These are phyloP conservation scores for Grus americana DNA, from an alignment of 2,113 vertebrate genomes.

Conservation along the genomic window DNA sequence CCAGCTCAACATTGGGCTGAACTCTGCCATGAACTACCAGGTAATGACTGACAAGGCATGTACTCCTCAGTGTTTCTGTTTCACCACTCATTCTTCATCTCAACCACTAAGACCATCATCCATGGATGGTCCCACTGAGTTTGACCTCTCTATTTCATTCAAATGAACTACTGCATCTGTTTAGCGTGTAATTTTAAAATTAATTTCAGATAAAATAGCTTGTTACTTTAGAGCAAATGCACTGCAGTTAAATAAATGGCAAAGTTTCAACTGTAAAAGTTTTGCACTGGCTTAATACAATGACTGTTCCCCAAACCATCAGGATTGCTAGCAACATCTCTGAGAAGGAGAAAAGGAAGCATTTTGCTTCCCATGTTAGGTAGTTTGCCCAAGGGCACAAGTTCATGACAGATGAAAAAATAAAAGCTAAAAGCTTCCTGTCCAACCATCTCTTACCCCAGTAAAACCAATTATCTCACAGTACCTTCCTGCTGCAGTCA, in stretches of 20 bases:
- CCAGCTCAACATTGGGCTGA: neutral
- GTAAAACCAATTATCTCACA: neutral
- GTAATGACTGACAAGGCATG: rapidly evolving
- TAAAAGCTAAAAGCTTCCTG: neutral
- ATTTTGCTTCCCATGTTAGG: neutral
- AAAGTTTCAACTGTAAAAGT: neutral
- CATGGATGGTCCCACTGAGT: neutral
- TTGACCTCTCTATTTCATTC: neutral
- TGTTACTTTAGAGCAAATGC: neutral
- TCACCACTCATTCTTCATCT: neutral
- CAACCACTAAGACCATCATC: neutral
- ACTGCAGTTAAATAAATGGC: neutral
- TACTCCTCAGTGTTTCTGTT: neutral
- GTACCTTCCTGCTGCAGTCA: neutral
- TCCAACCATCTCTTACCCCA: neutral
- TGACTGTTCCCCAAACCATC: neutral
- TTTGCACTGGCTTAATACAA: neutral
- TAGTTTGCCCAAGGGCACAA: neutral
- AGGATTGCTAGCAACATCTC: neutral
- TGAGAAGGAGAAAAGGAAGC: neutral
- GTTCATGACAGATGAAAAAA: neutral
- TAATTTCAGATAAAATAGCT: neutral
- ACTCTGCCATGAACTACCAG: neutral
- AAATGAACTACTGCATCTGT: neutral
- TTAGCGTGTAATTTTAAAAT: neutral